Evolutionary conservation across 2,888 invertebrate species (phyloP), one percentile per base, ranked within the genome.

Genomic region (Euplagia quadripunctaria): DNA sequence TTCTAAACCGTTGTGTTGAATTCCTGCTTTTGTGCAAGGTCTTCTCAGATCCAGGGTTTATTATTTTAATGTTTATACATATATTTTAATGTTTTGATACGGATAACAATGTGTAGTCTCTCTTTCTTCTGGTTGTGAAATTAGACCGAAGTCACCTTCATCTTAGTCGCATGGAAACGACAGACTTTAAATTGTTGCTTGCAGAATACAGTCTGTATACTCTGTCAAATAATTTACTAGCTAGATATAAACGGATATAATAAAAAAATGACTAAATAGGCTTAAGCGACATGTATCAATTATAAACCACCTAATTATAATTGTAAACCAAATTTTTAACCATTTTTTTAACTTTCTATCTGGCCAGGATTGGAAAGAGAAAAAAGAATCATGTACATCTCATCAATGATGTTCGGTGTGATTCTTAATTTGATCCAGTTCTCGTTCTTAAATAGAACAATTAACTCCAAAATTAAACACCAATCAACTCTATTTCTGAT

Each of bases 401-500:
- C 52, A 52, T 52, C n/a, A n/a, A n/a, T 8, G 6, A n/a, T 12
- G 12, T 31, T 9, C 31, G 2, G 31, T 61, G 14, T 61, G 14
- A 61, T 31, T 61, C 16, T 6, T 9, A 66, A 66, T 51, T 66
- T 66, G 41, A 17, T 66, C 17, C 31, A 66, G 51, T 66, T 66
- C 43, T 49, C 31, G 8, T 55, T 68, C n/a, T 2, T n/a, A 58
- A 61, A 64, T 7, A n/a, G 9, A 64, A 64, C 42, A 64, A 43
- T 61, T 61, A 61, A 61, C 61, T 61, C 68, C 71, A 68, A 72
- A 55, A 51, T 52, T 58, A 64, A 61, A 55, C 70, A 78, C 71
- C 76, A 79, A 86, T 85, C 85, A 81, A 73, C 72, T 68, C 72
- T 84, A 83, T 85, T 83, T 86, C 86, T 85, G 86, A 89, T 72